Evolutionary conservation across 2,888 invertebrate species (phyloP).

Genomic region (Brachynemurus nebulosus): DNA sequence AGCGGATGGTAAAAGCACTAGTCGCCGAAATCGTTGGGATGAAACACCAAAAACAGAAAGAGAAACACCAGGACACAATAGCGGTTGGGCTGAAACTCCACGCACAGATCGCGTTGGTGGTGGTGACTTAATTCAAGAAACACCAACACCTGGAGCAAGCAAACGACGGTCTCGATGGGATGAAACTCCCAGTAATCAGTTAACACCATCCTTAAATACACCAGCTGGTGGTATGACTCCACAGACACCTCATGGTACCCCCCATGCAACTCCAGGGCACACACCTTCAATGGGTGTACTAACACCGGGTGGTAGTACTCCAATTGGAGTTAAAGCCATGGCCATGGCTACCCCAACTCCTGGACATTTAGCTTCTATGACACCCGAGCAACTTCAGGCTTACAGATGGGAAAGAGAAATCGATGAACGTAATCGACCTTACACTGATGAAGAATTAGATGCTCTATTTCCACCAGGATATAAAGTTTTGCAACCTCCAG

Average conservation of each 20-base stretch:
- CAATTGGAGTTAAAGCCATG: slow-evolving; percentile 92
- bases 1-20: slow-evolving; percentile 45
- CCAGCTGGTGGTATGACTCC: slow-evolving; percentile 45
- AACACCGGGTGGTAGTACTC: slow-evolving; percentile 74
- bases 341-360: slow-evolving; percentile 97
- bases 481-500: slow-evolving; percentile 91
- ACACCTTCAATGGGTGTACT: slow-evolving; percentile 47
- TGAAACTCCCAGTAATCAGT: slow-evolving; percentile 77
- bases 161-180: slow-evolving; percentile 98
- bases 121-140: slow-evolving; percentile 61
- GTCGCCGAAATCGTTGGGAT: slow-evolving; percentile 94
- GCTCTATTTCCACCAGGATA: slow-evolving; percentile 97
- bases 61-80: slow-evolving; percentile 90
- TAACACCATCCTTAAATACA: slow-evolving; percentile 46
- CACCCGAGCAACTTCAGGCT: slow-evolving; percentile 96
- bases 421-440: slow-evolving; percentile 92
- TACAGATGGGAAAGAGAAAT: slow-evolving; percentile 98
- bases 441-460: slow-evolving; percentile 95
- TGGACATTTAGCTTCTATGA: slow-evolving; percentile 93
- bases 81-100: slow-evolving; percentile 99
- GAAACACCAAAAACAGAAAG: slow-evolving; percentile 97
- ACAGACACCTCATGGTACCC: slow-evolving; percentile 56
- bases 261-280: slow-evolving; percentile 54
- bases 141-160: slow-evolving; percentile 86
- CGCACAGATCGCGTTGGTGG: slow-evolving; percentile 76